Evolutionary conservation across 2,113 vertebrate genomes (phyloP), one percentile per base, ranked within the genome.

Genomic region (Sceloporus tristichus): DNA sequence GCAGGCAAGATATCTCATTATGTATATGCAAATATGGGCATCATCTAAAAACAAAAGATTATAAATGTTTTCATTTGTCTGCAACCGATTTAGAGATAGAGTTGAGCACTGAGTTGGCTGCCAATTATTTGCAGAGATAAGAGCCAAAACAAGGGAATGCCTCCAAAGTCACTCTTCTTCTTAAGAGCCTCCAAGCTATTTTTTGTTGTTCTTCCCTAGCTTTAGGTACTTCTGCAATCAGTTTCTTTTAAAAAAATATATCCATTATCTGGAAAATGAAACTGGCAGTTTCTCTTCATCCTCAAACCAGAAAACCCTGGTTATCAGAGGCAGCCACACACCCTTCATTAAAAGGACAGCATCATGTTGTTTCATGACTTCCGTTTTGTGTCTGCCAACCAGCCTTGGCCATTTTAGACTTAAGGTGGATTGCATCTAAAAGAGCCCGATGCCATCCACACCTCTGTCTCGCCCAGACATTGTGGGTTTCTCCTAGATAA

Each of bases 211-310:
- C 65, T 92, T 18, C 88, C 54, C 87, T 75, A 2, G 23, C 84
- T 89, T 25, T 87, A 83, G 79, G 89, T 85, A 92, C 86, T 91
- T 94, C 89, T 92, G 79, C 76, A 81, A 79, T 70, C 54, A 85
- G 81, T 29, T 68, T 82, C 18, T 68, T 48, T 48, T 48, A 48
- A 48, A 48, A 6, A 5, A 48, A 25, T 78, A 59, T 27, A 53
- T 85, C 79, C 7, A 84, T 18, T 77, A 54, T 4, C 27, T 88
- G 76, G 9, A 79, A 85, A 91, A 86, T 78, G 85, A 91, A 93
- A 88, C 25, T 7, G 54, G 53, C 82, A 88, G 38, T 68, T 84
- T 71, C 65, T 78, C 48, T 59, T 59, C 77, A 9, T 9, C 40
- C 59, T 80, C 88, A 75, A 91, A 89, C 34, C 78, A 18, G 76